Conservation (phyloP, 1,140 invertebrate species). For the Elymnias hypermnestra region DNA sequence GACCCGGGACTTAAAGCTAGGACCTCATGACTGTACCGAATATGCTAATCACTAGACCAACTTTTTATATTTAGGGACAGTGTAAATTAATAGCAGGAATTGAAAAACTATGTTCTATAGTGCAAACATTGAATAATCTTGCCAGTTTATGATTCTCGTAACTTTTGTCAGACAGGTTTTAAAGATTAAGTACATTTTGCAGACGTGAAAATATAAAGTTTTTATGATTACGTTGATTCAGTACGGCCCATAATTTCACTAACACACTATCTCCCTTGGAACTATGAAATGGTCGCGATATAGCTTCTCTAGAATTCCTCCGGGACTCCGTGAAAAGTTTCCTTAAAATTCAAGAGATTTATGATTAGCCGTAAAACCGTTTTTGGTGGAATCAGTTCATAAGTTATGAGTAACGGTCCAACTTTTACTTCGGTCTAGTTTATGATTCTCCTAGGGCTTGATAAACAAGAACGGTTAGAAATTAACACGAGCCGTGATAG, state of each 20-base stretch:
- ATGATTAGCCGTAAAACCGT: conserved; percentile 47
- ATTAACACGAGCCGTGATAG: too few relatives aligned
- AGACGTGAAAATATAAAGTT: not conserved
- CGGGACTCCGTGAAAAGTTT: conserved; percentile 29
- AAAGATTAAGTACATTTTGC: too few relatives aligned
- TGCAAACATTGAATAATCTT: too few relatives aligned
- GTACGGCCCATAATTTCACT: conserved; percentile 2
- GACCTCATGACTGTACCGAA: too few relatives aligned
- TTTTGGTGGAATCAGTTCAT: conserved; percentile 49
- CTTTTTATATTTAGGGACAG: too few relatives aligned
- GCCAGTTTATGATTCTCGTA: too few relatives aligned
- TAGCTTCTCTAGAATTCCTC: conserved; percentile 10
- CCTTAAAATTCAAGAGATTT: conserved; percentile 47
- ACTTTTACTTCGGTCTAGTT: conserved; percentile 29
- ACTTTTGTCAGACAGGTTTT: too few relatives aligned
- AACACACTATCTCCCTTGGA: not conserved
- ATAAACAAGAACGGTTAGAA: conserved; percentile 12
- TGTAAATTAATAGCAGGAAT: too few relatives aligned
- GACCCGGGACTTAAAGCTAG: too few relatives aligned
- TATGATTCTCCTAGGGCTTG: conserved; percentile 16
- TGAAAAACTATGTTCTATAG: too few relatives aligned
- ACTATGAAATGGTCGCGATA: conserved; percentile 3
- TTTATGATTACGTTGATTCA: conserved; percentile 1
- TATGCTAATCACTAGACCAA: too few relatives aligned
- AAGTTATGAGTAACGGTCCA: conserved; percentile 51